Base-by-base conservation (phyloP, 2,797 vertebrate genomes). In the Acanthurus tractus region DNA sequence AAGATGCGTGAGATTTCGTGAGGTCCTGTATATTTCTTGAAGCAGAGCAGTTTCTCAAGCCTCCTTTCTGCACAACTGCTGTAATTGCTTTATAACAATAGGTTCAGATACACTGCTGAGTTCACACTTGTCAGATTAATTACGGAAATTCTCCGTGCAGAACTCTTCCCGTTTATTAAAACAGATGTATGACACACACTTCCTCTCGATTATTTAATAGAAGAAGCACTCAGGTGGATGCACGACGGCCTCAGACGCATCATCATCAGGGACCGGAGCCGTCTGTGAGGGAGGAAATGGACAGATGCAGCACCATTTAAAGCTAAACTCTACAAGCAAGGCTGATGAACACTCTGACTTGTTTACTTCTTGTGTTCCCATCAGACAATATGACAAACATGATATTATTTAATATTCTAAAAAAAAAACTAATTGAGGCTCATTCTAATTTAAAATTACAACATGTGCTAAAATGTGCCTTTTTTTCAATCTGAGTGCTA, bases 41-140 rank as follows among this genome's bases (percentile, higher is more conserved):
- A 75, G 48, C 45, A 64, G 79, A 81, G 49, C 29, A 1, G 57
- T 70, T 72, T 79, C 79, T 84, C 50, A 42, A 77, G 76, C 72
- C 79, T 81, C 81, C 74, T 83, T 84, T 83, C 70, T 79, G 81
- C 77, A 76, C 79, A 86, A 77, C 79, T 77, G 69, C 79, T 82
- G 83, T 94, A 93, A 94, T 94, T 92, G 89, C 86, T 89, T 93
- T 81, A 70, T 88, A 88, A 94, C 90, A 94, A 91, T 88, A 72
- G 80, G 74, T 84, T 93, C 78, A 80, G 83, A 88, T 83, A 78
- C 88, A 88, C 76, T 71, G 86, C 91, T 89, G 90, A 91, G 85
- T 89, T 91, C 82, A 91, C 88, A 83, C 92, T 94, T 94, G 83
- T 88, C 86, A 76, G 86, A 91, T 92, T 91, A 92, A 94, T 94